Percentiles rank a stretch among this genome's conserved stretches.
Conservation (phyloP, 2,888 invertebrate genomes). For the Drosophila heteroneura region DNA sequence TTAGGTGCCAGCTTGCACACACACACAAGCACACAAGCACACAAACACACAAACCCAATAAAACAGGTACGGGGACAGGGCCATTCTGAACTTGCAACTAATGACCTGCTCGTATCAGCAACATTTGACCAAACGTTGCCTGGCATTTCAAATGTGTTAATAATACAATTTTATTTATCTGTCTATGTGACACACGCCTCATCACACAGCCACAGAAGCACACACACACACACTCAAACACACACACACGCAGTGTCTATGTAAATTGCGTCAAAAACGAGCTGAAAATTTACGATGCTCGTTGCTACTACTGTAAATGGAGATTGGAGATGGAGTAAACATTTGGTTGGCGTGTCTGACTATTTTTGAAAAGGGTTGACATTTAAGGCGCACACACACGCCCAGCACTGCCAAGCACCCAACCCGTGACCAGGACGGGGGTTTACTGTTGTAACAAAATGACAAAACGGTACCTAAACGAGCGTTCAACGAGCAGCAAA, state of each 20-base stretch:
- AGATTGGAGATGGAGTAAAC: slow-evolving; percentile 13
- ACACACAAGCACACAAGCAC: slow-evolving; percentile 13
- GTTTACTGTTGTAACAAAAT: slow-evolving; percentile 50
- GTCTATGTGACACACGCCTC: slow-evolving; percentile 21
- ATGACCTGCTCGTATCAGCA: slow-evolving; percentile 56
- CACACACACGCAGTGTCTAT: slow-evolving; percentile 17
- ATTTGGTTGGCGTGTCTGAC: slow-evolving; percentile 50
- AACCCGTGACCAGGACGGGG: slow-evolving; percentile 1
- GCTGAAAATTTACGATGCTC: slow-evolving; percentile 72
- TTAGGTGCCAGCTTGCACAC: slow-evolving; percentile 48
- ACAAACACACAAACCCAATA: not conserved
- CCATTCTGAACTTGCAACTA: slow-evolving; percentile 22
- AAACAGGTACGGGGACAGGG: not conserved
- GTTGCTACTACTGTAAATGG: slow-evolving; percentile 16
- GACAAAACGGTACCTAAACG: slow-evolving; percentile 79
- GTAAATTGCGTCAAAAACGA: slow-evolving; percentile 55
- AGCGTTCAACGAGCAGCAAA: slow-evolving; percentile 67
- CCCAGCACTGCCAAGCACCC: slow-evolving; percentile 29
- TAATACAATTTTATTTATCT: slow-evolving; percentile 77
- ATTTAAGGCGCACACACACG: slow-evolving; percentile 53
- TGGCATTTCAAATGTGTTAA: slow-evolving; percentile 74
- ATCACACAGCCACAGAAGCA: slow-evolving; percentile 13
- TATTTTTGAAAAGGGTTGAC: slow-evolving; percentile 79
- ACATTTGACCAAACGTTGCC: slow-evolving; percentile 74
- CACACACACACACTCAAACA: not conserved